phyloP scores from a whole-genome alignment of 2,797 vertebrate species.

The Danio albolineatus region DNA sequence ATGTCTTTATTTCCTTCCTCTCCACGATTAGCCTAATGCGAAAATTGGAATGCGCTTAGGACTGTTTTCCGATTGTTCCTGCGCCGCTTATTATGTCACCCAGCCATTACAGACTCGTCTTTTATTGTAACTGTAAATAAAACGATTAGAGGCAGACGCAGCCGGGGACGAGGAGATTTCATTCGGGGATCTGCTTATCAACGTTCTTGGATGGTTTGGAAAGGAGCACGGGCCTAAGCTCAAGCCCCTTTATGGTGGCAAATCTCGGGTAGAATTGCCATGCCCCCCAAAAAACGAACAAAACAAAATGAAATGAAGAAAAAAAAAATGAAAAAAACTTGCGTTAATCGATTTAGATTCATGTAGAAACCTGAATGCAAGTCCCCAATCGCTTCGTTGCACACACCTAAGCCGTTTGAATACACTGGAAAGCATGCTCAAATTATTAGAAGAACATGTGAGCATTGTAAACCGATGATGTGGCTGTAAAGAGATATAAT shows the following conservation, averaged over 20 bases:
- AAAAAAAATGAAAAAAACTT: slow-evolving; percentile 71
- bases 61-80: slow-evolving; percentile 83
- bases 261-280: slow-evolving; percentile 75
- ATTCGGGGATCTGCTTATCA: slow-evolving; percentile 85
- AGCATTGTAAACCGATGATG: slow-evolving; percentile 71
- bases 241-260: slow-evolving; percentile 76
- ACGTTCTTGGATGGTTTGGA: slow-evolving; percentile 82
- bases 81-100: slow-evolving; percentile 82
- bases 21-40: slow-evolving; percentile 90
- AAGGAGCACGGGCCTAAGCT: slow-evolving; percentile 70
- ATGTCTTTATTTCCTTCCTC: slow-evolving; percentile 91
- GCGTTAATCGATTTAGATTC: slow-evolving; percentile 55
- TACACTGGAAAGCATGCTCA: slow-evolving; percentile 69
- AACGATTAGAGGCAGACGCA: slow-evolving; percentile 84
- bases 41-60: slow-evolving; percentile 88
- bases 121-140: slow-evolving; percentile 87
- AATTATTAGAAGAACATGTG: slow-evolving; percentile 74
- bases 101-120: slow-evolving; percentile 82
- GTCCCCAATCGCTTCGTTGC: slow-evolving; percentile 73
- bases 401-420: slow-evolving; percentile 73
- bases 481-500: slow-evolving; percentile 65
- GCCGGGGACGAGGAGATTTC: slow-evolving; percentile 81
- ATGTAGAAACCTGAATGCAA: slow-evolving; percentile 55
- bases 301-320: slow-evolving; percentile 49
- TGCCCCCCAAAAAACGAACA: slow-evolving; percentile 76